These are phyloP conservation scores for Ptychoptera contaminata DNA, from an alignment of 2,888 invertebrate species.

Conservation along the genomic window DNA sequence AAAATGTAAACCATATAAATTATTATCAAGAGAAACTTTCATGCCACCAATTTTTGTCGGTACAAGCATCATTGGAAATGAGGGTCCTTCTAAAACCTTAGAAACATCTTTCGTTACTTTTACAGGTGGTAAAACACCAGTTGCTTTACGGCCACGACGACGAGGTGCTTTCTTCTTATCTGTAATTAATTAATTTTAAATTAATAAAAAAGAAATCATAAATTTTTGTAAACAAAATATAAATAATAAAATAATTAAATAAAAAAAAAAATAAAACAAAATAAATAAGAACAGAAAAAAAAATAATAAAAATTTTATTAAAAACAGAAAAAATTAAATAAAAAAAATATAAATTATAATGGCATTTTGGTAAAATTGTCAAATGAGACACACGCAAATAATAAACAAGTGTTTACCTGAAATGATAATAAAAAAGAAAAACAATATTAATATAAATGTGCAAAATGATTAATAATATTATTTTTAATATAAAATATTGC, in stretches of 20 bases:
- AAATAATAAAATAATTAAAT: neutral
- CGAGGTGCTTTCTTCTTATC: neutral
- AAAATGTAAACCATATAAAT: constrained; percentile 8
- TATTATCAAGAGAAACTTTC: constrained; percentile 7
- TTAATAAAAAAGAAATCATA: neutral
- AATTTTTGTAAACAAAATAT: neutral
- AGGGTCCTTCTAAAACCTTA: constrained; percentile 3
- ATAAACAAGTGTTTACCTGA: too few species aligned
- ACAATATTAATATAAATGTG: too few species aligned
- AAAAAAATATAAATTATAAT: neutral
- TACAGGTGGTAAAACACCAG: neutral
- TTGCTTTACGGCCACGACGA: neutral
- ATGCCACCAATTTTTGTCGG: constrained; percentile 10
- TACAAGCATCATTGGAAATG: constrained; percentile 5
- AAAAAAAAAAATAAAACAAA: neutral
- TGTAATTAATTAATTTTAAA: neutral
- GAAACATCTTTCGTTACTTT: constrained; percentile 1
- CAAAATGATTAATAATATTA: too few species aligned
- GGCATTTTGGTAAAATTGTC: too few species aligned
- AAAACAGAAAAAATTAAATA: neutral
- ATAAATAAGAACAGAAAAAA: neutral
- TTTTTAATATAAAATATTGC: too few species aligned
- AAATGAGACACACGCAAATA: too few species aligned
- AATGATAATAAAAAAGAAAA: too few species aligned
- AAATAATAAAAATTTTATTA: neutral